phyloP scores from a whole-genome alignment of 2,797 vertebrate genomes.

The Graptemys geographica region DNA sequence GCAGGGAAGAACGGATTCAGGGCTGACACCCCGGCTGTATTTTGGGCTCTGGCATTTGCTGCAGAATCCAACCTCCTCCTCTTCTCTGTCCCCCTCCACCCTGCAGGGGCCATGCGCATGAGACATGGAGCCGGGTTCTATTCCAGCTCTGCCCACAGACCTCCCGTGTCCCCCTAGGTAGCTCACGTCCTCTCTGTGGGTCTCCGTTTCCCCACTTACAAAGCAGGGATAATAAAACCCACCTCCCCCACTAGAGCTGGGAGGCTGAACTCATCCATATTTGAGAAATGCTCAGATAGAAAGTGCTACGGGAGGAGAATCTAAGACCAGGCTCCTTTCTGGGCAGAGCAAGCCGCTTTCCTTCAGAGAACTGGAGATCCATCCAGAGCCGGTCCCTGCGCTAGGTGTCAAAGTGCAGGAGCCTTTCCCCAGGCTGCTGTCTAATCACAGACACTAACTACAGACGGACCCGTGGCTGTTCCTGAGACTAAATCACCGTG shows the following conservation, averaged over 20 bases:
- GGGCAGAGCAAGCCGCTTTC: too few species aligned
- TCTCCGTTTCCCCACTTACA: too few species aligned
- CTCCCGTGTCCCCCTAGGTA: too few species aligned
- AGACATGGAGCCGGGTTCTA: background rate
- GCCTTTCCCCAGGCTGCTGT: background rate
- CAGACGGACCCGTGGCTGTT: background rate
- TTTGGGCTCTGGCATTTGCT: background rate
- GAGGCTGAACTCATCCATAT: rapidly evolving
- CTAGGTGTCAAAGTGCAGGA: too few species aligned
- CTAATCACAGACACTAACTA: background rate
- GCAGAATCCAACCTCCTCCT: background rate
- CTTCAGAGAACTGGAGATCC: too few species aligned
- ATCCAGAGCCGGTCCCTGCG: too few species aligned
- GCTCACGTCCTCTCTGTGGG: too few species aligned
- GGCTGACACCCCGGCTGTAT: background rate
- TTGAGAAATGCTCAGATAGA: background rate
- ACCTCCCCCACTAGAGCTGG: too few species aligned
- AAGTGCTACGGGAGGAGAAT: background rate
- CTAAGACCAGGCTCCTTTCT: too few species aligned
- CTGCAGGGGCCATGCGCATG: rapidly evolving
- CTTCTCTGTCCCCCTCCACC: background rate
- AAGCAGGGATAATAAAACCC: too few species aligned
- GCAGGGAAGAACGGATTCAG: background rate
- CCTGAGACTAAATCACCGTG: background rate
- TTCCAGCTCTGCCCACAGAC: too few species aligned